Evolutionary conservation across 1,140 invertebrate genomes (phyloP).

Genomic region (Diabrotica virgifera): DNA sequence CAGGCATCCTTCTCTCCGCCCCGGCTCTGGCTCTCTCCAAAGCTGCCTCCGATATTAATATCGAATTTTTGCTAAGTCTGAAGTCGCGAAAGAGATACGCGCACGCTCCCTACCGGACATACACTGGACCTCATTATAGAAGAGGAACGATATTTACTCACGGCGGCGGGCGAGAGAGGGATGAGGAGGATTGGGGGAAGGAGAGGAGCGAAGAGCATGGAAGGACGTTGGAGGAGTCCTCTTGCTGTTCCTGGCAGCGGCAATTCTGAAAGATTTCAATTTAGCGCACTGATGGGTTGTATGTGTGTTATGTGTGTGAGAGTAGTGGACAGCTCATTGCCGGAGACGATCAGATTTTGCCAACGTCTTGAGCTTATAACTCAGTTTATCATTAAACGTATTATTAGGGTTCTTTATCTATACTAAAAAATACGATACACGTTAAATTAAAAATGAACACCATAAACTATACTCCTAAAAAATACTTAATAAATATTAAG

Average conservation of each 20-base stretch:
- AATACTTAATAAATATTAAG: no score
- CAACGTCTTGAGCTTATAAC: no score
- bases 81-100: constrained; percentile 21
- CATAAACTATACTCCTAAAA: no score
- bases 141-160: constrained; percentile 34
- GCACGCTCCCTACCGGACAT: constrained; percentile 25
- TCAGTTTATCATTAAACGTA: no score
- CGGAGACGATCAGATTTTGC: neutral
- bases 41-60: constrained; percentile 31
- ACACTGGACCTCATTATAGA: constrained; percentile 25
- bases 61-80: constrained; percentile 32
- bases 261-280: constrained; percentile 45
- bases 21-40: constrained; percentile 11
- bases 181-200: constrained; percentile 17
- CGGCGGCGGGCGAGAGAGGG: constrained; percentile 13
- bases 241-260: constrained; percentile 29
- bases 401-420: no score
- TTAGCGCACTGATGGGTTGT: constrained; percentile 43
- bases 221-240: constrained; percentile 15
- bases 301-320: constrained; percentile 14
- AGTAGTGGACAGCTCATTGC: constrained; percentile 9
- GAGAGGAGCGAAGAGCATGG: constrained; percentile 20
- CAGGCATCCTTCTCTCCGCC: constrained; percentile 35
- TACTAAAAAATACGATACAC: no score
- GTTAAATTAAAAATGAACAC: no score